Base-by-base conservation (phyloP, 1,140 invertebrate species). In the Ladona fulva region DNA sequence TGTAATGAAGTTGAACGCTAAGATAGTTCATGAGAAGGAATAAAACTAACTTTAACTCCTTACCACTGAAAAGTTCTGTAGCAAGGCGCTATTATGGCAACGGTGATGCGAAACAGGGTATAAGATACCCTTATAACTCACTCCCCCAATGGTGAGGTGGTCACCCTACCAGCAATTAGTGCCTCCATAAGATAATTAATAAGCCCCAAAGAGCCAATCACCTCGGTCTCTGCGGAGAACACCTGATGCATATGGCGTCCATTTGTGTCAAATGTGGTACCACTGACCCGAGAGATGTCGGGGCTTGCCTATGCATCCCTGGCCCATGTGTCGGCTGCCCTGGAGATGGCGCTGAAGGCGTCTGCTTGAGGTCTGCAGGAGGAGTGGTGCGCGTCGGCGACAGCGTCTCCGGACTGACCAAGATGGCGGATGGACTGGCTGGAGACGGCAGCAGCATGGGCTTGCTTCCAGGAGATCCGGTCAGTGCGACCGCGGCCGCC, bases 351-450 rank as follows among this genome's bases (percentile, higher is more conserved):
- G 44, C 44, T 10, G 44, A 52, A 19, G 44, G 44, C 44, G 19
- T 52, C 10, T 19, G 10, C 44, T 52, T 52, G 44, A 52, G 44
- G 44, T 66, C 52, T 3, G n/a, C 52, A 1, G 52, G 14, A 6
- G 52, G 83, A 1, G 74, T 59, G 74, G 80, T 78, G 37, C 80
- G 82, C 78, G 83, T 85, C 79, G 85, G 85, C 78, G 85, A 86
- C 77, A 85, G 87, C 73, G 91, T 92, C 86, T 90, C 90, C 44
- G 92, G 91, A 42, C 91, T 92, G 78, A 92, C 91, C 79, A 93
- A 88, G n/a, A 91, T 89, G 29, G 91, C 90, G 77, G 87, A 89
- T 16, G 90, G 88, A 16, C 90, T 91, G 10, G 91, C 90, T 16
- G 92, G 91, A 66, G 91, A 92, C 37, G 92, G 91, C 76, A 91